These are phyloP conservation scores for Elysia crispata DNA, from an alignment of 2,888 invertebrate species.

Conservation along the genomic window DNA sequence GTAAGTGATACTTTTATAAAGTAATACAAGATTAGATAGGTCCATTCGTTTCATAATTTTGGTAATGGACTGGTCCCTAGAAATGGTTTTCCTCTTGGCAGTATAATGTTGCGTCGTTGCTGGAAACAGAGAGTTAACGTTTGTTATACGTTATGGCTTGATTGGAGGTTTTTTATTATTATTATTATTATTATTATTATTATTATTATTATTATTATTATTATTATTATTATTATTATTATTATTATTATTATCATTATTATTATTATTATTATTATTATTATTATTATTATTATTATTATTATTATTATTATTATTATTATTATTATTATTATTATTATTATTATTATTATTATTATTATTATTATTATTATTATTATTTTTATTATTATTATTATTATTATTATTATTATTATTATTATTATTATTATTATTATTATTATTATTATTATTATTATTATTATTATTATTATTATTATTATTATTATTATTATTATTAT, in stretches of 20 bases:
- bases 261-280: background rate
- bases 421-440: background rate
- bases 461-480: background rate
- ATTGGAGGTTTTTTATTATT: too few species aligned
- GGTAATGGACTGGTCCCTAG: too few species aligned
- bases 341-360: background rate
- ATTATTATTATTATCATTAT: background rate
- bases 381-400: background rate
- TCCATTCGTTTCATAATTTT: too few species aligned
- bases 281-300: background rate
- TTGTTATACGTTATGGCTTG: too few species aligned
- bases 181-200: too few species aligned
- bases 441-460: conserved; percentile 13
- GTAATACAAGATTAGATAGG: too few species aligned
- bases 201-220: background rate
- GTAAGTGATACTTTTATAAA: too few species aligned
- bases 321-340: background rate
- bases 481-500: background rate
- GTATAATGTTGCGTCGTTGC: too few species aligned
- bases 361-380: background rate
- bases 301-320: conserved; percentile 13
- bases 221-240: background rate
- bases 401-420: background rate
- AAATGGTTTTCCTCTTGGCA: too few species aligned
- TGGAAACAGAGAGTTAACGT: too few species aligned